phyloP scores from a whole-genome alignment of 2,797 vertebrate species.

The Tiaroga cobitis region DNA sequence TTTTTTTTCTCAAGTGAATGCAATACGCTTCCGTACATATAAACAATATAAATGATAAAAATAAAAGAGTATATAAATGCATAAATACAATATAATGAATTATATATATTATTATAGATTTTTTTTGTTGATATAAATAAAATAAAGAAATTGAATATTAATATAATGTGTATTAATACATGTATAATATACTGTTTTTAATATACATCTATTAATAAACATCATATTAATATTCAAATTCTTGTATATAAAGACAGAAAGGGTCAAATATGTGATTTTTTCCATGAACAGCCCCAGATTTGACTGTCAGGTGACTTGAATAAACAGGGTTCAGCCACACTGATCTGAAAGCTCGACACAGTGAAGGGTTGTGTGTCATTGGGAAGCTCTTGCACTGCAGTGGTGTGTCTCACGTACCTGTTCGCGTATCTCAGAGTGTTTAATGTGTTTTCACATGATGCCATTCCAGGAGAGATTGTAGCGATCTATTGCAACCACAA shows the following conservation, averaged over 20 bases:
- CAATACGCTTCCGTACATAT: no score
- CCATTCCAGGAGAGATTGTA: constrained; percentile 97
- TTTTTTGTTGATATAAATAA: neutral
- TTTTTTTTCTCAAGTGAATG: no score
- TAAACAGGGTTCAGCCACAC: neutral
- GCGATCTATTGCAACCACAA: constrained; percentile 82
- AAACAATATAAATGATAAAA: neutral
- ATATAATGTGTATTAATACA: neutral
- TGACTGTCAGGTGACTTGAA: neutral
- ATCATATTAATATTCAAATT: neutral
- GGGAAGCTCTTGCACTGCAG: neutral
- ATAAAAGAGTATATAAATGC: neutral
- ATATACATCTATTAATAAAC: neutral
- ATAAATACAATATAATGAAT: neutral
- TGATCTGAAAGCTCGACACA: neutral
- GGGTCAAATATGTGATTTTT: neutral
- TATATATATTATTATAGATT: neutral
- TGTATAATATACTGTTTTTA: neutral
- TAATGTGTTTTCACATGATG: constrained; percentile 97
- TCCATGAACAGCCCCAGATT: neutral
- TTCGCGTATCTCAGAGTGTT: constrained; percentile 98
- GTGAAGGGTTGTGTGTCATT: neutral
- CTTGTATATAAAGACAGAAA: neutral
- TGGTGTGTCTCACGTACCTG: constrained; percentile 80
- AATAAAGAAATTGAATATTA: neutral